Evolutionary conservation across 1,140 invertebrate species (phyloP), one percentile per base, ranked within the genome.

Genomic region (Lethocerus indicus): DNA sequence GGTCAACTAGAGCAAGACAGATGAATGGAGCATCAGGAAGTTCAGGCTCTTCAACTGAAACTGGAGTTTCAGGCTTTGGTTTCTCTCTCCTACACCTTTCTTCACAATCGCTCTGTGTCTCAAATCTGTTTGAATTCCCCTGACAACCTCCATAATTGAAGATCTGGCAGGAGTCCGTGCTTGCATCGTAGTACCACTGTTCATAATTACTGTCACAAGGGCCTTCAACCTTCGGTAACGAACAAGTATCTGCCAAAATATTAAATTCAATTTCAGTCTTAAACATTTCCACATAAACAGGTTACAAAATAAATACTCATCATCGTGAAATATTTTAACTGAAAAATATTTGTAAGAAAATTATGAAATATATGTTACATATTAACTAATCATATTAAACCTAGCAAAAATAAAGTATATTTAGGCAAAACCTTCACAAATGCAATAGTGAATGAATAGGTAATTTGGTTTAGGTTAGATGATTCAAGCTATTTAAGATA

Each of bases 171-270:
- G 65, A 57, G 36, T 79, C 76, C 2, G 70, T 71, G 2, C 65
- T 61, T 12, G 61, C 58, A 48, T 92, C 82, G 58, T 79, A 92
- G 61, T 79, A 88, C 69, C 74, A 92, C 52, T 79, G 76, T 0
- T 64, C 64, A 18, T 79, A 72, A 26, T 70, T 70, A 3, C 71
- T 73, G 27, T 71, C 70, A 63, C 87, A 91, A 0, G 82, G 78
- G 3, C 81, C 82, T n/a, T 76, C 58, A 44, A 86, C 68, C 57
- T 72, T 67, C 27, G 85, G 78, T 59, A 94, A 61, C 45, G 60
- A 61, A 65, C 90, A 90, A 0, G 75, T 63, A 62, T 88, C 76
- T 74, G 12, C n/a, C n/a, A n/a, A n/a, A n/a, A n/a, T n/a, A n/a
- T n/a, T n/a, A n/a, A n/a, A n/a, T n/a, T n/a, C n/a, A n/a, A n/a